Evolutionary conservation across 2,888 invertebrate species (phyloP).

Genomic region (Octodonta nipae): DNA sequence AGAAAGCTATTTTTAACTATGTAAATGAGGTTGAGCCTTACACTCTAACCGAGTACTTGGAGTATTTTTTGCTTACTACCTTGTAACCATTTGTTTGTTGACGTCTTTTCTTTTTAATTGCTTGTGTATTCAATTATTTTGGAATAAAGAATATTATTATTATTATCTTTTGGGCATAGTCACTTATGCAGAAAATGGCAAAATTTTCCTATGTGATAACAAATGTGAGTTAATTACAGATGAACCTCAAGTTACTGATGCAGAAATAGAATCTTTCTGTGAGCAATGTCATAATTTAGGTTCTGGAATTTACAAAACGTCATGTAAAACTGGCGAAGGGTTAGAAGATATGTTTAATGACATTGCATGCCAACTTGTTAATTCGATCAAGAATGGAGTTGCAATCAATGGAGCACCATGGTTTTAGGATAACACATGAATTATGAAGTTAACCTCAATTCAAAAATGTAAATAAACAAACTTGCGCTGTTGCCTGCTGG

Average conservation of each 20-base stretch:
- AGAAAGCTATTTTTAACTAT: too few relatives aligned
- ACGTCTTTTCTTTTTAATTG: too few relatives aligned
- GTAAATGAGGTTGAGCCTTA: too few relatives aligned
- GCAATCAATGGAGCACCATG: constrained; percentile 63
- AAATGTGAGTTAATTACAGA: constrained; percentile 69
- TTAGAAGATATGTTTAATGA: constrained; percentile 84
- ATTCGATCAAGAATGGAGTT: constrained; percentile 72
- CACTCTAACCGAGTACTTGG: too few relatives aligned
- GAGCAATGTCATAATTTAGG: constrained; percentile 86
- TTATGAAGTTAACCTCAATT: too few relatives aligned
- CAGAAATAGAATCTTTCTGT: constrained; percentile 71
- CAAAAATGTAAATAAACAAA: too few relatives aligned
- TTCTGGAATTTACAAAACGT: constrained; percentile 77
- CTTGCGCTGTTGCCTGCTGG: too few relatives aligned
- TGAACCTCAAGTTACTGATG: constrained; percentile 67
- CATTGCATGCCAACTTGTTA: constrained; percentile 68
- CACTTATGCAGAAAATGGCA: constrained; percentile 86
- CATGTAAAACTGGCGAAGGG: constrained; percentile 76
- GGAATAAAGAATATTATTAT: too few relatives aligned
- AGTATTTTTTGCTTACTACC: too few relatives aligned
- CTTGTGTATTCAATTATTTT: too few relatives aligned
- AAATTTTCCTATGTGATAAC: constrained; percentile 88
- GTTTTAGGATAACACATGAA: constrained; percentile 63
- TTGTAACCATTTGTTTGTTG: too few relatives aligned
- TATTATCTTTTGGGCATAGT: too few relatives aligned